These are phyloP conservation scores for Seladonia tumulorum DNA, from an alignment of 2,888 invertebrate genomes.

Conservation along the genomic window DNA sequence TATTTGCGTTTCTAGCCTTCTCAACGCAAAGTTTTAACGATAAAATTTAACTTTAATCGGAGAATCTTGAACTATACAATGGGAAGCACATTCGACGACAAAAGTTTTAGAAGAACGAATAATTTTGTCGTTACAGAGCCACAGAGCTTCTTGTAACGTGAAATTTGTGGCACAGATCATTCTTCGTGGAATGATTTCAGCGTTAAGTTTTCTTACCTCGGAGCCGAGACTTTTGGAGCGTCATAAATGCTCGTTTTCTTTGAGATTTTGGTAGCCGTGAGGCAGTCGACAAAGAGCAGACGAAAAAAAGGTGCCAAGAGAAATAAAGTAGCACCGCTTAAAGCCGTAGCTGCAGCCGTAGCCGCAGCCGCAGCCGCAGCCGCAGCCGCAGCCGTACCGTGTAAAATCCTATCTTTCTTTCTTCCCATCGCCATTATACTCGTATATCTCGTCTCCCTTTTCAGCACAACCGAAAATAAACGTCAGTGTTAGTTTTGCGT, in stretches of 20 bases:
- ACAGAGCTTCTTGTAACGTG: neutral
- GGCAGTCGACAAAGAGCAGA: slow-evolving; percentile 44
- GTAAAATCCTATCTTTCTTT: slow-evolving; percentile 53
- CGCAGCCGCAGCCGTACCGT: slow-evolving; percentile 34
- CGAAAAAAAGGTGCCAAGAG: slow-evolving; percentile 39
- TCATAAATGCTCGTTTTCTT: slow-evolving; percentile 46
- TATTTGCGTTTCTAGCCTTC: too few species aligned
- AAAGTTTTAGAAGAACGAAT: neutral
- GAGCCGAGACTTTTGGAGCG: neutral
- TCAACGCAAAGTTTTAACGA: too few species aligned
- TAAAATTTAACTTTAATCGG: neutral
- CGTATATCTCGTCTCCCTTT: neutral
- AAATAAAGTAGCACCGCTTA: slow-evolving; percentile 48
- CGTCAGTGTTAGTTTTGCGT: slow-evolving; percentile 24
- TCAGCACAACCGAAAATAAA: slow-evolving; percentile 23
- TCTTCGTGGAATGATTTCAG: neutral
- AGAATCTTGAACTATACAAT: neutral
- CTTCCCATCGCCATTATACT: slow-evolving; percentile 39
- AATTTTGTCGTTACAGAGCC: neutral
- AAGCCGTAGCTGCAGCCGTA: slow-evolving; percentile 35
- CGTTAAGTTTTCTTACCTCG: neutral
- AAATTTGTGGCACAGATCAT: neutral
- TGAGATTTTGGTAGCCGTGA: slow-evolving; percentile 42
- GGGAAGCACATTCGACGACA: neutral
- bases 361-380: too few species aligned